Conservation (phyloP, 2,797 vertebrate genomes). For the Typhlichthys eigenmanni region DNA sequence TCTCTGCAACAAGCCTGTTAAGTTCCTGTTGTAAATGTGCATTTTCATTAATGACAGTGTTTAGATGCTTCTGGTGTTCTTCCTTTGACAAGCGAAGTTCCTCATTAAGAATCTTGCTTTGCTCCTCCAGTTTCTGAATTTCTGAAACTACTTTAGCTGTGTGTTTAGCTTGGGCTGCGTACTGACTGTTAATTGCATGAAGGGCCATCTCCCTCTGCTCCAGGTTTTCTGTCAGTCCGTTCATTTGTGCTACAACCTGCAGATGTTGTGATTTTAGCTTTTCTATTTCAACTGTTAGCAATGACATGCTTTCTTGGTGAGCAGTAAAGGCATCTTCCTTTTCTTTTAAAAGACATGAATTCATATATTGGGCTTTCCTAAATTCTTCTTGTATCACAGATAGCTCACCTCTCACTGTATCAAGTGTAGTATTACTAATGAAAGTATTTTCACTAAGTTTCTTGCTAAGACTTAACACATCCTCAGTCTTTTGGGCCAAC, state of each 20-base stretch:
- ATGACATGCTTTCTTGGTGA: constrained; percentile 64
- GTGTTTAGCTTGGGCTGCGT: constrained; percentile 75
- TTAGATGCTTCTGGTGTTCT: constrained; percentile 60
- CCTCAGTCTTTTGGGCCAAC: constrained; percentile 65
- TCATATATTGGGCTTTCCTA: constrained; percentile 49
- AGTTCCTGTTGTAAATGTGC: constrained; percentile 66
- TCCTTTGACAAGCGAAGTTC: constrained; percentile 51
- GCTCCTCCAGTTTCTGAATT: constrained; percentile 68
- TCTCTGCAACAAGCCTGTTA: constrained; percentile 70
- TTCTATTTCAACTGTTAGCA: constrained; percentile 77
- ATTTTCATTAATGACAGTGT: constrained; percentile 70
- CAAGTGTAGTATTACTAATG: constrained; percentile 27
- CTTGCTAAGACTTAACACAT: constrained; percentile 66
- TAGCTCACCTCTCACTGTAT: constrained; percentile 68
- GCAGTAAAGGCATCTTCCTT: constrained; percentile 71
- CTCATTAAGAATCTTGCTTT: constrained; percentile 67
- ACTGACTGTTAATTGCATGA: constrained; percentile 77
- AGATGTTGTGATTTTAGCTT: constrained; percentile 75
- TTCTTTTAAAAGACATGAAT: constrained; percentile 67
- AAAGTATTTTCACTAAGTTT: constrained; percentile 54
- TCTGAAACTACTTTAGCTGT: constrained; percentile 70
- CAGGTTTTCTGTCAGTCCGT: constrained; percentile 67
- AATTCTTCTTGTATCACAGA: constrained; percentile 61
- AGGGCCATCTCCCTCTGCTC: constrained; percentile 81
- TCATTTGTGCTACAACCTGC: constrained; percentile 76